Conservation (phyloP, 2,797 vertebrate genomes). For the Acridotheres tristis region DNA sequence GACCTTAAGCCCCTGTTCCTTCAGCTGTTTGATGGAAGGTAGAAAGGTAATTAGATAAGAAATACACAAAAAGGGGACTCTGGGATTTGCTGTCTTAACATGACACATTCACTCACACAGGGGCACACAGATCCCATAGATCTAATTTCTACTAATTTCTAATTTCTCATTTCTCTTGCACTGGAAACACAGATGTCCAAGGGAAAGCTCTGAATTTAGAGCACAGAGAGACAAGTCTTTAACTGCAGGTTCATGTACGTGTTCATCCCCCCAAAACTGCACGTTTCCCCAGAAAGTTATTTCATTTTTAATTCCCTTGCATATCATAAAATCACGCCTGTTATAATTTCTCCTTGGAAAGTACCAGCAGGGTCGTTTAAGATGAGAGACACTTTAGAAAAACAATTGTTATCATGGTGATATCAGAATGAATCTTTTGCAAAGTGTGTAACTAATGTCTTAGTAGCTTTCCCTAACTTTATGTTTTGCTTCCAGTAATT, state of each 20-base stretch:
- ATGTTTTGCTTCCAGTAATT: conserved; percentile 24
- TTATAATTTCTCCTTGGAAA: neutral
- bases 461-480: conserved; percentile 5
- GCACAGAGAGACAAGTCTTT: neutral
- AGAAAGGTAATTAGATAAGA: neutral
- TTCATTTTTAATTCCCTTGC: neutral
- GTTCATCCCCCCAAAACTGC: neutral
- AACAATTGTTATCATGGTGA: neutral
- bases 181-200: rapidly evolving
- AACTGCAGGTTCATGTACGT: neutral
- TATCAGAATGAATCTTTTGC: neutral
- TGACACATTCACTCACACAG: rapidly evolving
- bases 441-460: neutral
- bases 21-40: neutral
- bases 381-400: neutral
- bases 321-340: neutral
- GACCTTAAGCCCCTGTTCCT: neutral
- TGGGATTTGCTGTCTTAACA: neutral
- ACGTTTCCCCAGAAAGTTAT: neutral
- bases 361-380: neutral
- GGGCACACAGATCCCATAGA: neutral
- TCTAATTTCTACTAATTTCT: neutral
- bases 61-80: neutral
- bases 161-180: neutral
- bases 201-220: neutral